Evolutionary conservation across 2,888 invertebrate genomes (phyloP).

Genomic region (Nomada fucata): DNA sequence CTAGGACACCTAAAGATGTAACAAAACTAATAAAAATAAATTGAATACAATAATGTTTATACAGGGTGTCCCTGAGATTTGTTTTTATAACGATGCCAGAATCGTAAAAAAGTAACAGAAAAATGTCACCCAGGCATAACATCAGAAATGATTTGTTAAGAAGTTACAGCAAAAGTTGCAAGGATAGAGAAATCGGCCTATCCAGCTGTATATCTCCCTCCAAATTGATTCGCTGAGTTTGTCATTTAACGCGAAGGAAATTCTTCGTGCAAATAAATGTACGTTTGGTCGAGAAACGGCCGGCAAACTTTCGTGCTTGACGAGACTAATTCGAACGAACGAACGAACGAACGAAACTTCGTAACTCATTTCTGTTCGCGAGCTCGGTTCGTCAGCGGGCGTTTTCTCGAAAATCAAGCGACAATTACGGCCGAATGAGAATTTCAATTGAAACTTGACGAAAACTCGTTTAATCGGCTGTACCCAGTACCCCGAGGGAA

Average conservation of each 20-base stretch:
- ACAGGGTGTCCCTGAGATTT: too few species aligned
- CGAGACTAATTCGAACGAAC: conserved; percentile 50
- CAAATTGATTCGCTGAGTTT: neutral
- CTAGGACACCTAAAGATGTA: too few species aligned
- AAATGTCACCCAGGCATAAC: too few species aligned
- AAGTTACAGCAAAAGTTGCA: too few species aligned
- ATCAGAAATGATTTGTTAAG: too few species aligned
- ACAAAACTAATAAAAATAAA: too few species aligned
- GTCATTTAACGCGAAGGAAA: neutral
- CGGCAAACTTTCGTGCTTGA: conserved; percentile 21
- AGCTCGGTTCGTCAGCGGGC: conserved; percentile 46
- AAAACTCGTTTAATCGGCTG: conserved; percentile 71
- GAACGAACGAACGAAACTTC: conserved; percentile 45
- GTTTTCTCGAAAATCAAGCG: conserved; percentile 62
- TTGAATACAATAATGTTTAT: too few species aligned
- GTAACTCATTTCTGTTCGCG: conserved; percentile 50
- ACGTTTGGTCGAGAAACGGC: conserved; percentile 11
- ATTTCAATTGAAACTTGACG: conserved; percentile 65
- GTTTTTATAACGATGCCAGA: too few species aligned
- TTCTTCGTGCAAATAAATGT: neutral
- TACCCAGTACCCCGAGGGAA: conserved; percentile 94
- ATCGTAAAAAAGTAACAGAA: too few species aligned
- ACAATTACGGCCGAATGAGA: conserved; percentile 66
- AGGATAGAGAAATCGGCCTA: too few species aligned
- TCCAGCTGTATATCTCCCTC: too few species aligned